Base-by-base conservation (phyloP, 2,888 invertebrate species). In the Entomobrya proxima region DNA sequence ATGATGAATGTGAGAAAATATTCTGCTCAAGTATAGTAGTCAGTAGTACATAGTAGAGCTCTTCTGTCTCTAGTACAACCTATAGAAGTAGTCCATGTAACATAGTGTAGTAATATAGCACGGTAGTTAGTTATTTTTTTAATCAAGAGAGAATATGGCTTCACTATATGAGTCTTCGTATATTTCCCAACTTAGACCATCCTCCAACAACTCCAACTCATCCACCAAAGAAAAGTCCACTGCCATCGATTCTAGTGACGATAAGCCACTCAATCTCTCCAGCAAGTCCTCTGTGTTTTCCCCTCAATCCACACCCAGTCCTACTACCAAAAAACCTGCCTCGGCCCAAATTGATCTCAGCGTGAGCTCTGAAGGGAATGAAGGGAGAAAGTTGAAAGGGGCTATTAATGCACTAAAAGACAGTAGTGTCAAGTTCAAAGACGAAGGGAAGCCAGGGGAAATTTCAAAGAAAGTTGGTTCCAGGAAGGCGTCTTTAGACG, bases 281-380 rank as follows among this genome's bases (percentile, higher is more conserved):
- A 69, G 69, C 40, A 69, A 69, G 24, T 24, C 67, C 1, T 9
- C 13, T 1, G n/a, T n/a, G n/a, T n/a, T 24, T 44, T 44, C 15
- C 69, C 44, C 69, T 27, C 1, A 5, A 24, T 27, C 24, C 24
- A 15, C 3, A 9, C 11, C 32, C 37, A n/a, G n/a, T n/a, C n/a
- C n/a, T n/a, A n/a, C n/a, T 35, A 2, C 21, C 18, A 18, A 7
- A 37, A 3, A 32, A 69, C 27, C 2, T 4, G 74, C 30, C n/a
- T n/a, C n/a, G n/a, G n/a, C n/a, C 52, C 18, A 74, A 74, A 74
- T 74, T 74, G 50, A 74, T 74, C 74, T 74, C 74, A 74, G 50
- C 4, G 2, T 52, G 52, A 52, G 74, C 74, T 74, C 74, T 18
- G 52, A 74, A 11, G 24, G 7, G 30, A 15, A 9, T n/a, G 37